Evolutionary conservation across 2,797 vertebrate species (phyloP).

Genomic region (Calcarius lapponicus): DNA sequence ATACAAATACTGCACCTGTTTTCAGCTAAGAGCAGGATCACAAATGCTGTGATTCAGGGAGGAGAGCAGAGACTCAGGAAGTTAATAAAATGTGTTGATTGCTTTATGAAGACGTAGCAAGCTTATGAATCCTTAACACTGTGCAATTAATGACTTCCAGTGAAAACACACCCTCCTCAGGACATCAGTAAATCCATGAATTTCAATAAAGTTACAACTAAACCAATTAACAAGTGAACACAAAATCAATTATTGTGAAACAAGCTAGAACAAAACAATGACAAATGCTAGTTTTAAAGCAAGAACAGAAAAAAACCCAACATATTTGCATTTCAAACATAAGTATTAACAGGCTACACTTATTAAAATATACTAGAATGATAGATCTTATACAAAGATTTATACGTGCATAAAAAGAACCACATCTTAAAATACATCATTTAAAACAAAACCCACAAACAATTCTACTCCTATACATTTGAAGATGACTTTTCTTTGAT

Average conservation of each 20-base stretch:
- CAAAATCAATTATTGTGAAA: constrained; percentile 55
- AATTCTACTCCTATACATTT: neutral
- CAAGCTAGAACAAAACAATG: constrained; percentile 32
- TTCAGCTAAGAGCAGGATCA: neutral
- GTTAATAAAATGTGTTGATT: constrained; percentile 59
- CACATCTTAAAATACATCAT: neutral
- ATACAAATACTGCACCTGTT: constrained; percentile 16
- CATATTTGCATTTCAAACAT: neutral
- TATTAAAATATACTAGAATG: neutral
- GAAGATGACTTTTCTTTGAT: neutral
- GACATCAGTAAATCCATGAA: constrained; percentile 51
- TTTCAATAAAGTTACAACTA: constrained; percentile 58
- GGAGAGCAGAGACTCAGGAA: neutral
- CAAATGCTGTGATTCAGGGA: neutral
- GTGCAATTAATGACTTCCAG: constrained; percentile 37
- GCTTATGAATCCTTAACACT: constrained; percentile 40
- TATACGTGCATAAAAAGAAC: neutral
- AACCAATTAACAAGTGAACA: constrained; percentile 52
- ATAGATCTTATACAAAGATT: neutral
- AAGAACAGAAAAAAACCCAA: neutral
- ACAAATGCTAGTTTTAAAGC: constrained; percentile 11
- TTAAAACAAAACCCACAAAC: neutral
- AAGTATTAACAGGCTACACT: neutral
- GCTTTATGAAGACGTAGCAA: constrained; percentile 48
- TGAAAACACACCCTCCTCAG: constrained; percentile 45